Conservation (phyloP, 1,140 invertebrate genomes). For the Dryas iulia region DNA sequence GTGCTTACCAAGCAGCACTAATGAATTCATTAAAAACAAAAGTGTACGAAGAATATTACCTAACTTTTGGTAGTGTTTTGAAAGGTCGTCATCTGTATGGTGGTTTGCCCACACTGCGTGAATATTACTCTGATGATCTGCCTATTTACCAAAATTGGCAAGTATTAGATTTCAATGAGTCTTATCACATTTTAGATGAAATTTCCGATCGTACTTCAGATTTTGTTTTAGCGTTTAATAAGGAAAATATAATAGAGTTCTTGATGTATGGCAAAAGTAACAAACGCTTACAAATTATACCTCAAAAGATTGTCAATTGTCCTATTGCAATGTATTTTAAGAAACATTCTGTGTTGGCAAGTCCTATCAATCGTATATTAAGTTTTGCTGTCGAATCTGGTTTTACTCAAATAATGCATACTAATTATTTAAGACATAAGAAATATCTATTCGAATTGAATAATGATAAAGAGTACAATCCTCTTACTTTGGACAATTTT, state of each 20-base stretch:
- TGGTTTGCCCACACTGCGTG: conserved; percentile 40
- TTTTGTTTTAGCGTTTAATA: conserved; percentile 55
- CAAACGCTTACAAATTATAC: conserved; percentile 50
- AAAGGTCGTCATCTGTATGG: conserved; percentile 40
- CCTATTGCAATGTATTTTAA: conserved; percentile 58
- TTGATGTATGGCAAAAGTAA: conserved; percentile 37
- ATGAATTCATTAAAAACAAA: conserved; percentile 44
- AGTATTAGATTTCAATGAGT: conserved; percentile 30
- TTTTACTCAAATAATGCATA: conserved; percentile 43
- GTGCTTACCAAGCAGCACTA: conserved; percentile 51
- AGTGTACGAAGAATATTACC: conserved; percentile 35
- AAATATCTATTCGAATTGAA: conserved; percentile 33
- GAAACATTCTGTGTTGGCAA: conserved; percentile 46
- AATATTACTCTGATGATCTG: conserved; percentile 47
- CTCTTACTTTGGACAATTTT: conserved; percentile 48
- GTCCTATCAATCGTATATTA: conserved; percentile 39
- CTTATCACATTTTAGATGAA: conserved; percentile 32
- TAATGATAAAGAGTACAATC: conserved; percentile 5
- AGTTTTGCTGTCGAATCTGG: conserved; percentile 46
- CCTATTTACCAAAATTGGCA: conserved; percentile 47
- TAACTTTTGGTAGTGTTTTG: conserved; percentile 40
- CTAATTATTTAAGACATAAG: conserved; percentile 28
- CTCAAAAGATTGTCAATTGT: conserved; percentile 53
- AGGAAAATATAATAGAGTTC: conserved; percentile 45
- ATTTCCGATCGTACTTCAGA: conserved; percentile 42